These are phyloP conservation scores for Actenoides lindsayi DNA, from an alignment of 2,113 vertebrate genomes.

Conservation along the genomic window DNA sequence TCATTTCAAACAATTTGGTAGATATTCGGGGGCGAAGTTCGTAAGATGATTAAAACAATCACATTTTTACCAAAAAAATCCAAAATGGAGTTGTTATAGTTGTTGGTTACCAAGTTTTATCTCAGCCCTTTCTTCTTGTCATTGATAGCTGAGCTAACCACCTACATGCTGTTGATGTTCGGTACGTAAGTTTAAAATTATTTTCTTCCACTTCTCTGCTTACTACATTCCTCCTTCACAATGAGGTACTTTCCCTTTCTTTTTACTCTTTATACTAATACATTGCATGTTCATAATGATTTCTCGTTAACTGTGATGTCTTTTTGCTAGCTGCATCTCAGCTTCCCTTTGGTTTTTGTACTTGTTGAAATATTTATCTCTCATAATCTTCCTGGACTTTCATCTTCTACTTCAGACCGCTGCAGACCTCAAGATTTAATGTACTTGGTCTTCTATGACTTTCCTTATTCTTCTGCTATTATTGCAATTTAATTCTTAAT, in stretches of 20 bases:
- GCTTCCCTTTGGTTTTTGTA: neutral
- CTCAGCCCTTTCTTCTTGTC: neutral
- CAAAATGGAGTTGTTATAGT: neutral
- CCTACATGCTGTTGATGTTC: neutral
- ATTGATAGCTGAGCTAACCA: neutral
- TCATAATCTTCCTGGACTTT: neutral
- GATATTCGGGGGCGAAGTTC: neutral
- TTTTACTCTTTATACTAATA: neutral
- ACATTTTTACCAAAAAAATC: neutral
- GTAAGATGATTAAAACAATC: neutral
- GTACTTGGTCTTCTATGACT: neutral
- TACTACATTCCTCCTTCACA: neutral
- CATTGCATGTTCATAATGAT: neutral
- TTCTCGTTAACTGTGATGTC: neutral
- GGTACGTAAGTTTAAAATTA: neutral
- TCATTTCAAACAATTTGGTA: neutral
- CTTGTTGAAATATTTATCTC: neutral
- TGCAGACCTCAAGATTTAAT: neutral
- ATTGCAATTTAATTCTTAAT: neutral
- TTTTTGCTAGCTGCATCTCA: neutral
- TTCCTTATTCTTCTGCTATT: neutral
- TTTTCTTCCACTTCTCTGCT: neutral
- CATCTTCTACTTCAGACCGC: neutral
- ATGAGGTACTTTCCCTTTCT: neutral
- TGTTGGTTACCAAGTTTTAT: neutral